These are phyloP conservation scores for Danaus melanippus DNA, from an alignment of 1,140 invertebrate genomes.

Conservation along the genomic window DNA sequence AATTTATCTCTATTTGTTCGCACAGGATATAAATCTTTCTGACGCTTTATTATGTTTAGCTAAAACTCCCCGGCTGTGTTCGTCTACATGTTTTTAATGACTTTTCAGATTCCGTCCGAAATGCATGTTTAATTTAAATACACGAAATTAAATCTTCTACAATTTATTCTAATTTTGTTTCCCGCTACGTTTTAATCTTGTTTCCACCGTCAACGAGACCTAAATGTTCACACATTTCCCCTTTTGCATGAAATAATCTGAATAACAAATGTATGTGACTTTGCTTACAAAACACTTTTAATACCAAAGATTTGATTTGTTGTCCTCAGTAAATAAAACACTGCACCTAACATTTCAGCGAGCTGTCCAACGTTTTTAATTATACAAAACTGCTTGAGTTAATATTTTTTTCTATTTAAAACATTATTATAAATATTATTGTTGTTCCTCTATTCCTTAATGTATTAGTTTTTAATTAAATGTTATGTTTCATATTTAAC, in stretches of 20 bases:
- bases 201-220: constrained; percentile 8
- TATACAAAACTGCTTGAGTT: neutral
- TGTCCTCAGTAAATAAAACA: constrained; percentile 8
- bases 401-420: constrained; percentile 1
- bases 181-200: constrained; percentile 7
- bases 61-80: constrained; percentile 4
- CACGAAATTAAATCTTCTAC: constrained; percentile 5
- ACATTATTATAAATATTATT: neutral
- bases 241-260: constrained; percentile 19
- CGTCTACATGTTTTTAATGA: constrained; percentile 1
- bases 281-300: constrained; percentile 15
- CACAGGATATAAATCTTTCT: no score
- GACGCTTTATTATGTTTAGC: no score
- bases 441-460: neutral
- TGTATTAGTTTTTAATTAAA: constrained; percentile 11
- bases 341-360: constrained; percentile 2
- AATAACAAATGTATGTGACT: constrained; percentile 14
- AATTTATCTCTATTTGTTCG: no score
- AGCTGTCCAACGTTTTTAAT: neutral
- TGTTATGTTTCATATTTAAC: constrained; percentile 1
- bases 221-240: constrained; percentile 16
- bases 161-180: constrained; percentile 9
- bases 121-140: constrained; percentile 11
- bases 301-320: constrained; percentile 14
- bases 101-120: constrained; percentile 8